Base-by-base conservation (phyloP, 2,888 invertebrate genomes). In the Watsonalla cultraria region DNA sequence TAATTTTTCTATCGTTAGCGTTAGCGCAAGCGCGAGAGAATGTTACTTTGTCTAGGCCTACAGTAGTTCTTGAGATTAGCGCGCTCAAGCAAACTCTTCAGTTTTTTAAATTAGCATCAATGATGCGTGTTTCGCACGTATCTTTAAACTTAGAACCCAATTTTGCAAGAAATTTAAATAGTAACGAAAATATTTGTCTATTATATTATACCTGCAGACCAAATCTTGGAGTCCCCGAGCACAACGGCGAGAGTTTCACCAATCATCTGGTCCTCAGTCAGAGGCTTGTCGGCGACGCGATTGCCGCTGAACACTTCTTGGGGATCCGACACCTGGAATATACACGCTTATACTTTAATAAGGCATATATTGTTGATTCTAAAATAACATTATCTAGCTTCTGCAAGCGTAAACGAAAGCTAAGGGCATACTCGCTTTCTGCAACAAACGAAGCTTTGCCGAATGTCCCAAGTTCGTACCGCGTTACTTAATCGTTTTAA, bases 211-310 rank as follows among this genome's bases (percentile, higher is more conserved):
- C 97, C 98, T 51, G 98, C 97, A 1, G 97, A 96, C 95, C 97
- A 97, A 58, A 99, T 95, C 79, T 96, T 95, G 57, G 96, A 95
- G 82, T 99, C 97, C 0, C 98, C 97, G 76, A 98, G 92, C 0
- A 98, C 94, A 54, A 98, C 91, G 0, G 98, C 95, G 42, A 99
- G 84, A 0, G 98, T 98, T 84, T 99, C 99, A 0, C 97, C 98
- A 71, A 98, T 95, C 95, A 99, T 96, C 91, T 99, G 98, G 89
- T 99, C 98, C 84, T 97, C 97, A 0, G 97, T 96, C 34, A 98
- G 90, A 0, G 96, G 95, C 65, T 94, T 95, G 80, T 98, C 98
- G 0, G 97, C 95, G 2, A 98, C 95, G 59, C 97, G 92, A 74
- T 95, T 97, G 5, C 97, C 98, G 13, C 97, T 96, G 86, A 96